Percentiles rank a stretch among this genome's conserved stretches.
These are phyloP conservation scores for Bombus waltoni DNA, from an alignment of 1,140 invertebrate genomes.

Conservation along the genomic window DNA sequence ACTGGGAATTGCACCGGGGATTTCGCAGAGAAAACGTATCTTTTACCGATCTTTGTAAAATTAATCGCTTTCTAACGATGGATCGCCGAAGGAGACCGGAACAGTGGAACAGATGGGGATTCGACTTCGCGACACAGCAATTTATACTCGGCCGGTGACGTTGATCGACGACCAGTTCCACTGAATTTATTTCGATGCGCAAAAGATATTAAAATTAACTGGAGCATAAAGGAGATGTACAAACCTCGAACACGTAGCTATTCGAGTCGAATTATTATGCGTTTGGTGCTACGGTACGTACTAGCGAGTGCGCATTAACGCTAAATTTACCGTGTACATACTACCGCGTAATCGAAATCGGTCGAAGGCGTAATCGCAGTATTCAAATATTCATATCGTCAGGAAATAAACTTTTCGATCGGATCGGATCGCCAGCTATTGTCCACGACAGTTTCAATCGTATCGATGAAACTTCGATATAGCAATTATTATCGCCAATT, in stretches of 20 bases:
- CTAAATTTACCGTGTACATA: slow-evolving; percentile 9
- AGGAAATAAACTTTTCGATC: slow-evolving; percentile 26
- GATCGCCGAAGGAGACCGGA: not conserved
- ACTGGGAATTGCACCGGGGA: slow-evolving; percentile 21
- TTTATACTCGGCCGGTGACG: not conserved
- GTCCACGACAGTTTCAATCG: not conserved
- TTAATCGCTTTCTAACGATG: slow-evolving; percentile 33
- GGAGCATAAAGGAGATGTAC: not conserved
- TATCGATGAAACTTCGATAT: not conserved
- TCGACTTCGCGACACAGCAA: not conserved
- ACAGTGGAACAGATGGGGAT: not conserved
- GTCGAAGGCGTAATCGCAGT: slow-evolving; percentile 8
- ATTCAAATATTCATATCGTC: slow-evolving; percentile 10
- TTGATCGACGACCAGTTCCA: not conserved
- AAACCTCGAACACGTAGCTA: not conserved
- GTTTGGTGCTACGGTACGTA: not conserved
- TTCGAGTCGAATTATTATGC: slow-evolving; percentile 6
- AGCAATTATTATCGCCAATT: not conserved
- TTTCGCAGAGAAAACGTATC: not conserved
- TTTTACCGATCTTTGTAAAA: not conserved
- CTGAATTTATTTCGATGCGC: not conserved
- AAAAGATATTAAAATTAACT: not conserved
- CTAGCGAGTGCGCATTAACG: slow-evolving; percentile 29
- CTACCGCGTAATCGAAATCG: slow-evolving; percentile 3
- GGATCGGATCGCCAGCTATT: not conserved